Percentiles rank a stretch among this genome's conserved stretches.
Conservation (phyloP, 2,888 invertebrate species). For the Drosophila subsilvestris region DNA sequence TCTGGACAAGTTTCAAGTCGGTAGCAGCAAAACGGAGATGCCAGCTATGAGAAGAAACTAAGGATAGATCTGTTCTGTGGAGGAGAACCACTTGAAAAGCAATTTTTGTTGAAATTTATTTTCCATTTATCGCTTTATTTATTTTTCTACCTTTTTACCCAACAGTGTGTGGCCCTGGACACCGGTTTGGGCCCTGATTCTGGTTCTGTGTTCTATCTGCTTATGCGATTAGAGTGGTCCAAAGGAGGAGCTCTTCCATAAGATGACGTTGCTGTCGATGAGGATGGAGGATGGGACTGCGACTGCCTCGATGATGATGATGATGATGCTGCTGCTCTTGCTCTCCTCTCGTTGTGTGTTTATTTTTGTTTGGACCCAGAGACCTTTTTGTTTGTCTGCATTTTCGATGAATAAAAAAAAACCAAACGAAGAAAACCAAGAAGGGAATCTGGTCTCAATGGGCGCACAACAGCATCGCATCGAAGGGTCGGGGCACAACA, state of each 20-base stretch:
- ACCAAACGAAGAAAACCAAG: conserved; percentile 16
- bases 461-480: conserved; percentile 25
- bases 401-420: conserved; percentile 28
- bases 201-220: conserved; percentile 56
- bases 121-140: conserved; percentile 77
- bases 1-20: neutral
- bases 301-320: conserved; percentile 5
- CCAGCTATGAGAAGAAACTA: neutral
- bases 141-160: conserved; percentile 53
- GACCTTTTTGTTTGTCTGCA: conserved; percentile 44
- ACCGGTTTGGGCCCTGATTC: conserved; percentile 8
- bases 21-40: neutral
- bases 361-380: conserved; percentile 65
- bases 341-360: conserved; percentile 49
- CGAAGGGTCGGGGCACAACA: conserved; percentile 48
- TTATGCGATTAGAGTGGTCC: conserved; percentile 68
- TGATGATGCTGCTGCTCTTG: conserved; percentile 28
- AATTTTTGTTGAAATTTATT: conserved; percentile 71
- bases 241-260: conserved; percentile 46
- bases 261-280: conserved; percentile 33
- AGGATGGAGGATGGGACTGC: conserved; percentile 11
- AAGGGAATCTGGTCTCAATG: conserved; percentile 64
- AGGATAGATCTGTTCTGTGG: neutral
- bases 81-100: conserved; percentile 66
- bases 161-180: conserved; percentile 34